These are phyloP conservation scores for Corella eumyota DNA, from an alignment of 23 tunicate genomes.

Conservation along the genomic window DNA sequence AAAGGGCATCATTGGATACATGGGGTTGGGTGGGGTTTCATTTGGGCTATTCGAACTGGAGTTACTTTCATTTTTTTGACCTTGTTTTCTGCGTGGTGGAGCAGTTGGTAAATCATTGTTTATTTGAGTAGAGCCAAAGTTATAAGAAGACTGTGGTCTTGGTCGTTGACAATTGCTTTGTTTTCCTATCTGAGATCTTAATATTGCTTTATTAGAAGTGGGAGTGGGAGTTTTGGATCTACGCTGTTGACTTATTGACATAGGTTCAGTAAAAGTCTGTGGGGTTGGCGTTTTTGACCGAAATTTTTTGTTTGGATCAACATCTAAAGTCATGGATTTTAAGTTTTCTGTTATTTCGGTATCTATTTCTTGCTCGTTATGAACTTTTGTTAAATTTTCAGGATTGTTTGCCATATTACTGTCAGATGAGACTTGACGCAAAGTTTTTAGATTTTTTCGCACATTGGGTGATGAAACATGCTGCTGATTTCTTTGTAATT, in stretches of 20 bases:
- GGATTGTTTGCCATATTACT: no score
- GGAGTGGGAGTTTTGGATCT: slow-evolving; percentile 36
- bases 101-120: no score
- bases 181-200: slow-evolving; percentile 2
- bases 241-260: slow-evolving; percentile 5
- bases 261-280: background rate
- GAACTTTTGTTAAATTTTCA: no score
- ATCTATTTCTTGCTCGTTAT: background rate
- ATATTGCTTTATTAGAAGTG: slow-evolving; percentile 6
- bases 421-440: no score
- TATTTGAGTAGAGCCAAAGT: no score
- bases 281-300: slow-evolving; percentile 26
- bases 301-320: background rate
- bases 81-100: no score
- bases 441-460: no score
- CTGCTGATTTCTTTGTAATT: no score
- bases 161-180: slow-evolving; percentile 1
- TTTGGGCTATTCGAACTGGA: no score
- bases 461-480: no score
- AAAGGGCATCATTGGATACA: background rate
- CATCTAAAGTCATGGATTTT: background rate
- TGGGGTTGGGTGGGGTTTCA: background rate
- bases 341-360: background rate
- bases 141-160: slow-evolving; percentile 5
- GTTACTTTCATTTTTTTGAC: no score